A percentile compares a stretch with the other conserved stretches of the same genome.
Evolutionary conservation across 2,888 invertebrate genomes (phyloP).

Genomic region (Ophonus ardosiacus): DNA sequence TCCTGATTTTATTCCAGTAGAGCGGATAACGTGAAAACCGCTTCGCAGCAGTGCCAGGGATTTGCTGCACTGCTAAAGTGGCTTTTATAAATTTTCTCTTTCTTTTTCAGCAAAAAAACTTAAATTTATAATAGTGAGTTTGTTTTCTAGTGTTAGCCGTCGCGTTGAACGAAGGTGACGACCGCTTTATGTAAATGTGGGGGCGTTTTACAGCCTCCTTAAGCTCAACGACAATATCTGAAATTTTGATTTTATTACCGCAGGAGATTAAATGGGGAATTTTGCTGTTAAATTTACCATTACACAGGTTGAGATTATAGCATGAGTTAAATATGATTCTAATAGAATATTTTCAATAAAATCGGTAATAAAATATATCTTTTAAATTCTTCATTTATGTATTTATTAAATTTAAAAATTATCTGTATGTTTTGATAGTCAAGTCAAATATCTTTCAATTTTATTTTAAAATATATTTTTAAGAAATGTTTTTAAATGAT

Average conservation of each 20-base stretch:
- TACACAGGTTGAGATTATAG: neutral
- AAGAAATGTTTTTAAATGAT: too few species aligned
- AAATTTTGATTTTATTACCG: constrained; percentile 41
- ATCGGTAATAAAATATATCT: neutral
- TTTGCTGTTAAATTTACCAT: neutral
- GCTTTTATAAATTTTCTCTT: constrained; percentile 43
- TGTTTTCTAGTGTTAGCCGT: constrained; percentile 27
- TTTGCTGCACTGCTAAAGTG: constrained; percentile 24
- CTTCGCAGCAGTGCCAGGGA: constrained; percentile 7
- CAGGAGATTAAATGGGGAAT: neutral
- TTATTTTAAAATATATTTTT: too few species aligned
- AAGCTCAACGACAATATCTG: neutral
- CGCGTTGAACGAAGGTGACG: constrained; percentile 20
- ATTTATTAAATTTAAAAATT: too few species aligned
- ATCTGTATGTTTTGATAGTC: too few species aligned
- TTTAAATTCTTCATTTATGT: too few species aligned
- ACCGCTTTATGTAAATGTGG: constrained; percentile 19
- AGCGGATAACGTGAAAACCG: constrained; percentile 29
- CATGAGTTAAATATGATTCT: neutral
- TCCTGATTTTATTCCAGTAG: constrained; percentile 5
- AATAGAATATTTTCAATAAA: neutral
- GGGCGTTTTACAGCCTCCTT: neutral
- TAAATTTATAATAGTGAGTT: constrained; percentile 44
- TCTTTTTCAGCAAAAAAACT: constrained; percentile 24
- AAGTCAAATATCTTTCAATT: too few species aligned